A percentile compares a stretch with the other conserved stretches of the same genome.
Evolutionary conservation across 2,113 vertebrate genomes (phyloP).

Genomic region (Gallinago paraguaiae): DNA sequence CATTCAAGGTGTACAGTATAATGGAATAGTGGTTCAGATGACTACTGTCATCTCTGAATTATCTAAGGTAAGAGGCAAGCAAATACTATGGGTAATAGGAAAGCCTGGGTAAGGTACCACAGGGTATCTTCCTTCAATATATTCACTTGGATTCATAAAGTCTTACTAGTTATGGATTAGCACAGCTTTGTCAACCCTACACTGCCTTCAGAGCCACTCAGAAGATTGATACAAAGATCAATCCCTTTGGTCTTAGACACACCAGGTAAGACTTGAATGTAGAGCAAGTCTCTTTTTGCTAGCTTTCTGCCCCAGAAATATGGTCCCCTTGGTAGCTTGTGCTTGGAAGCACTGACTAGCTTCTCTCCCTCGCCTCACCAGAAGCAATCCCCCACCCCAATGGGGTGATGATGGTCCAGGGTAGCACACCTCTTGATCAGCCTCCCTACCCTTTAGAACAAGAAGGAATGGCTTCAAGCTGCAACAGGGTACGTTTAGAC

Average conservation of each 20-base stretch:
- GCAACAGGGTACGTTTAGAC: too few species aligned
- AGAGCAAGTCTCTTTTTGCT: background rate
- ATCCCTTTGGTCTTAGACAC: background rate
- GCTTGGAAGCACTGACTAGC: background rate
- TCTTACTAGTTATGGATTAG: background rate
- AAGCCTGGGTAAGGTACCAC: accelerated
- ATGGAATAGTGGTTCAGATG: background rate
- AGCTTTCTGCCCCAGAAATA: background rate
- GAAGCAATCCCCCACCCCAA: background rate
- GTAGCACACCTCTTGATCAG: background rate
- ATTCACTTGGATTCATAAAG: background rate
- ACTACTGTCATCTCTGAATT: background rate
- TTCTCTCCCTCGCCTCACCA: background rate
- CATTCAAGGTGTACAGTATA: background rate
- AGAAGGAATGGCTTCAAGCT: too few species aligned
- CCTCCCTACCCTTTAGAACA: too few species aligned
- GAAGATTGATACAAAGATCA: background rate
- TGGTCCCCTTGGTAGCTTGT: background rate
- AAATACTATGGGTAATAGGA: background rate
- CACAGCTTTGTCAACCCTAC: background rate
- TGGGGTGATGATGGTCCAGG: background rate
- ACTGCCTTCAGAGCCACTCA: background rate
- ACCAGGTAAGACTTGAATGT: background rate
- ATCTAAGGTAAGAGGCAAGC: background rate
- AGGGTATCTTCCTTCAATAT: background rate